A percentile compares a stretch with the other conserved stretches of the same genome.
These are phyloP conservation scores for Oryzias woworae DNA, from an alignment of 2,113 vertebrate genomes.

Conservation along the genomic window DNA sequence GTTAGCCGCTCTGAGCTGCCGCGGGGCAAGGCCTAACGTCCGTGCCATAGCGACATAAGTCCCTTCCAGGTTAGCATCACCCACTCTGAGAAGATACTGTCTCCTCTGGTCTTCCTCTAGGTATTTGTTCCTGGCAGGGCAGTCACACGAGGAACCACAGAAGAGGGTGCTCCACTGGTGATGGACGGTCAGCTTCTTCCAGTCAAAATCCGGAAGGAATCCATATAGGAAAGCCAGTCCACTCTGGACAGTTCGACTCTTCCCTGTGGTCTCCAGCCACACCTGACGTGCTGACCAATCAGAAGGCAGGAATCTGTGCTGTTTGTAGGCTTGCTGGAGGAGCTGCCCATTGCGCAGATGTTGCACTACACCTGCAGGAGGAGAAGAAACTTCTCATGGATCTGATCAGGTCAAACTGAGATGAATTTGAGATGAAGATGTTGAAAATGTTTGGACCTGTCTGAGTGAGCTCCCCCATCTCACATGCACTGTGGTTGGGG, in stretches of 20 bases:
- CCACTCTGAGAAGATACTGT: conserved; percentile 86
- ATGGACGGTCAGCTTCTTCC: conserved; percentile 83
- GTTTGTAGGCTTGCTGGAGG: conserved; percentile 86
- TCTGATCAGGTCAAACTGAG: neutral
- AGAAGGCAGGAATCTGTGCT: conserved; percentile 79
- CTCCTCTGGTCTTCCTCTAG: conserved; percentile 91
- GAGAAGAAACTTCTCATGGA: neutral
- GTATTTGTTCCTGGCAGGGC: conserved; percentile 87
- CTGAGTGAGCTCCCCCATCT: conserved; percentile 96
- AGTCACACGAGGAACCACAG: conserved; percentile 89
- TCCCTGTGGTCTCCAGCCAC: conserved; percentile 92
- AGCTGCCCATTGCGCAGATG: conserved; percentile 90
- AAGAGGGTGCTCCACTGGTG: conserved; percentile 95
- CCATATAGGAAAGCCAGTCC: conserved; percentile 89
- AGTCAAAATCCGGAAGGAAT: conserved; percentile 88
- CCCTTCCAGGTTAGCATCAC: conserved; percentile 83
- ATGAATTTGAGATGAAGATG: neutral
- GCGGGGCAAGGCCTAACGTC: conserved; percentile 84
- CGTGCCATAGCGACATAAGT: conserved; percentile 88
- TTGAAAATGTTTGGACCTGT: conserved; percentile 78
- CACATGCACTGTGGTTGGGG: conserved; percentile 88
- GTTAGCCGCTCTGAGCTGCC: conserved; percentile 89
- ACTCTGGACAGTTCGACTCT: conserved; percentile 93
- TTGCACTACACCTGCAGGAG: conserved; percentile 87
- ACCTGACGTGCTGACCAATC: conserved; percentile 86